A percentile compares a stretch with the other conserved stretches of the same genome.
These are phyloP conservation scores for Penaeus japonicus DNA, from an alignment of 1,140 invertebrate genomes.

Conservation along the genomic window DNA sequence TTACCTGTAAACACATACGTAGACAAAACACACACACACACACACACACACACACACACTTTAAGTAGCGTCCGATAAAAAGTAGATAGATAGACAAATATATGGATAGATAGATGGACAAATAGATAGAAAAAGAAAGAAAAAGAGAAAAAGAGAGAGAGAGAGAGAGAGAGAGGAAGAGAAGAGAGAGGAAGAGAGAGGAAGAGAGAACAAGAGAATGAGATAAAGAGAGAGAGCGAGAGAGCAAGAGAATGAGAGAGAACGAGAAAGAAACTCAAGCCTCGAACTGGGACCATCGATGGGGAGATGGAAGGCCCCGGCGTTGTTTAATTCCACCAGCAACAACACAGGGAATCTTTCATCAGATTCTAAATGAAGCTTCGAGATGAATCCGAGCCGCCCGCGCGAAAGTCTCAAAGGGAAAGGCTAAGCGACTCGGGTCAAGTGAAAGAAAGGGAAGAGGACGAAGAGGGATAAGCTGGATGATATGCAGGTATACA, in stretches of 20 bases:
- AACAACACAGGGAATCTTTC: too few species aligned
- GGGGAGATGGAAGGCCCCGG: conserved; percentile 11
- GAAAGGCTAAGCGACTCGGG: conserved; percentile 24
- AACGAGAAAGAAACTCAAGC: not conserved
- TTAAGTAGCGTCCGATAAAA: too few species aligned
- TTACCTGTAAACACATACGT: not conserved
- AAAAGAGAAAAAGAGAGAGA: conserved; percentile 38
- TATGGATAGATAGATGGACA: too few species aligned
- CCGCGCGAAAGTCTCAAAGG: not conserved
- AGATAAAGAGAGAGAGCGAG: not conserved
- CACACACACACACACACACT: not conserved
- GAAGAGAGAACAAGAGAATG: not conserved
- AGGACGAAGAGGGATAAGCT: not conserved
- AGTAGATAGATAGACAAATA: too few species aligned
- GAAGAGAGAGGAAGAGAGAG: conserved; percentile 42
- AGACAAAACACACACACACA: not conserved
- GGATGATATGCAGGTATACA: too few species aligned
- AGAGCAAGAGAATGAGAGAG: not conserved
- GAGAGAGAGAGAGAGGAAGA: not conserved
- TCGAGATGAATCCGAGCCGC: too few species aligned
- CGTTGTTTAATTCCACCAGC: too few species aligned
- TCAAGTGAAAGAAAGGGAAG: not conserved
- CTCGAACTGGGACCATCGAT: too few species aligned
- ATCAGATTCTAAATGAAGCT: too few species aligned
- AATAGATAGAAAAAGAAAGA: conserved; percentile 14